These are phyloP conservation scores for Ciconia boyciana DNA, from an alignment of 2,113 vertebrate species.

Conservation along the genomic window DNA sequence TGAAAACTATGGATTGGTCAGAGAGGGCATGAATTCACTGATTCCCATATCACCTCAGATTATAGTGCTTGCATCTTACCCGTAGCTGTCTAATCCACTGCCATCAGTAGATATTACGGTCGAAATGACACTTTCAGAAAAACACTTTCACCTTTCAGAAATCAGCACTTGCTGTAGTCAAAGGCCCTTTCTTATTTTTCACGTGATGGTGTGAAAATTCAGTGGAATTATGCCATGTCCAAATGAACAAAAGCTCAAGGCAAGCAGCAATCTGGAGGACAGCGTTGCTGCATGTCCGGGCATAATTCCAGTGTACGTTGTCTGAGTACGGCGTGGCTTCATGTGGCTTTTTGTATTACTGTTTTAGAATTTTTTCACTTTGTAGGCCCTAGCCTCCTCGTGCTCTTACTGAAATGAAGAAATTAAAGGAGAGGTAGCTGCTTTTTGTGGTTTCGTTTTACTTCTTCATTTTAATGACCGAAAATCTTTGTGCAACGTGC, in stretches of 20 bases:
- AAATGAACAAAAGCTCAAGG: neutral
- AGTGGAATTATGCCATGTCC: neutral
- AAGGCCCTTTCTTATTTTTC: neutral
- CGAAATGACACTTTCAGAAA: neutral
- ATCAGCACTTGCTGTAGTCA: neutral
- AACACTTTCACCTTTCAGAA: neutral
- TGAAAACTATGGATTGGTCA: neutral
- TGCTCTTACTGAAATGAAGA: neutral
- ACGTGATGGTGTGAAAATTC: neutral
- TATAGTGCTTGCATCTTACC: neutral
- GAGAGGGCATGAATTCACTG: neutral
- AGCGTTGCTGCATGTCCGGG: rapidly evolving
- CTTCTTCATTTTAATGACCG: slow-evolving; percentile 44
- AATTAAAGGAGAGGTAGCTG: neutral
- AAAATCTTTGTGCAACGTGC: slow-evolving; percentile 12
- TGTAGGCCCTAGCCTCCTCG: neutral
- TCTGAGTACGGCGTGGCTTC: neutral
- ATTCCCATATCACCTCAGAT: neutral
- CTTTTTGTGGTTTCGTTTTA: slow-evolving; percentile 21
- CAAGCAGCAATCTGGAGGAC: neutral
- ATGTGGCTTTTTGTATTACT: neutral
- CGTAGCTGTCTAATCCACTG: neutral
- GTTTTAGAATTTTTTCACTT: neutral
- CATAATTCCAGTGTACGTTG: neutral
- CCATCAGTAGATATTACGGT: neutral